Base-by-base conservation (phyloP, 2,113 vertebrate genomes). In the Nannobrachium achirus region DNA sequence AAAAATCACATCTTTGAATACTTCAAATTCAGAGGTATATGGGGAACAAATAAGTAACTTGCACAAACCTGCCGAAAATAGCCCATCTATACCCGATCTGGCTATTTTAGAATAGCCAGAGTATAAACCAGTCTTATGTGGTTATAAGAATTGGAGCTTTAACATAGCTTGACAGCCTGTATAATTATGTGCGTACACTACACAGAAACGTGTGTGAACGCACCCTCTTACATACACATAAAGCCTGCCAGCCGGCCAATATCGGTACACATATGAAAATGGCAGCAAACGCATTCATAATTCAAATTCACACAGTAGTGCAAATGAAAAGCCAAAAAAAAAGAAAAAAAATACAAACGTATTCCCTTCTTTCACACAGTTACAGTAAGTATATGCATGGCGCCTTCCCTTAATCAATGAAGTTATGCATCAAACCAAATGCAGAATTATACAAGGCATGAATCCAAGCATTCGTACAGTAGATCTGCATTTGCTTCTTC, bases 221-320 rank as follows among this genome's bases (percentile, higher is more conserved):
- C 20, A 38, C 11, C 56, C 44, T 38, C 49, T 16, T 16, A 18
- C 14, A 6, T 2, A 40, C 19, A 39, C 58, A 39, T n/a, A 55
- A 8, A 38, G 44, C 6, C 44, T 45, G 15, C 52, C 45, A 25
- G 18, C 3, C 16, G 16, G 15, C 10, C 18, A 7, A 19, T 19
- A 18, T 52, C 8, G 16, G 50, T 8, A 52, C 18, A 52, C 18
- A 52, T 10, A 52, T 19, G 15, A 52, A 18, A 52, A 18, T 52
- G 11, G n/a, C 19, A 65, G 15, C 25, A 50, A 48, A 38, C n/a
- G 45, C 14, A 25, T 51, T 45, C 13, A 62, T 63, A 57, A 72
- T 56, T 64, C 61, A 53, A 13, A 57, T 68, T 50, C 14, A 67
- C 14, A 53, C 53, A 71, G n/a, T 51, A 51, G 67, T 71, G 58